These are phyloP conservation scores for Dufourea novaeangliae DNA, from an alignment of 1,140 invertebrate species.

Conservation along the genomic window DNA sequence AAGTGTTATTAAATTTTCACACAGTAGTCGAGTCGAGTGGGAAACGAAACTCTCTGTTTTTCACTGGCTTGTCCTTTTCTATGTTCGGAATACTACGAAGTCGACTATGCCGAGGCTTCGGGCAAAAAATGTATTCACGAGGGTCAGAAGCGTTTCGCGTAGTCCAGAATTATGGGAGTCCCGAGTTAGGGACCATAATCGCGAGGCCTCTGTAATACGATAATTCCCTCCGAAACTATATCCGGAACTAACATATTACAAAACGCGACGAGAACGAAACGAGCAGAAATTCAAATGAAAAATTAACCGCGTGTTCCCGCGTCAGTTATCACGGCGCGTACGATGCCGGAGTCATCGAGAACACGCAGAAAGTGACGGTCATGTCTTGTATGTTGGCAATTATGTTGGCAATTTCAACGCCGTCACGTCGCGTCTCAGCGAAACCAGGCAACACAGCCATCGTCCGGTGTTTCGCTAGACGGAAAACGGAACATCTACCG, in stretches of 20 bases:
- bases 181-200: neutral
- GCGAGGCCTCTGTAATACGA: no score
- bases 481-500: constrained; percentile 23
- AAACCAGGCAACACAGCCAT: neutral
- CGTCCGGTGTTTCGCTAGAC: constrained; percentile 29
- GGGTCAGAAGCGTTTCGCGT: no score
- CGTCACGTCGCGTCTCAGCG: constrained; percentile 22
- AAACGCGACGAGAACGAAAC: neutral
- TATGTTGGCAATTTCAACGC: constrained; percentile 55
- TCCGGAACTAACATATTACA: neutral
- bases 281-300: neutral
- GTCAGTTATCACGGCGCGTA: constrained; percentile 1
- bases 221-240: neutral
- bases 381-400: constrained; percentile 22
- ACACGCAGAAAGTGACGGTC: constrained; percentile 12
- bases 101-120: no score
- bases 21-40: no score
- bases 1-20: no score
- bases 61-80: no score
- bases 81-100: no score
- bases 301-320: neutral
- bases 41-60: no score
- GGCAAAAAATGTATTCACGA: no score
- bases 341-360: no score
- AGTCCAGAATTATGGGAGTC: neutral